Conservation (phyloP, 2,888 invertebrate species). For the Drosophila kuntzei region DNA sequence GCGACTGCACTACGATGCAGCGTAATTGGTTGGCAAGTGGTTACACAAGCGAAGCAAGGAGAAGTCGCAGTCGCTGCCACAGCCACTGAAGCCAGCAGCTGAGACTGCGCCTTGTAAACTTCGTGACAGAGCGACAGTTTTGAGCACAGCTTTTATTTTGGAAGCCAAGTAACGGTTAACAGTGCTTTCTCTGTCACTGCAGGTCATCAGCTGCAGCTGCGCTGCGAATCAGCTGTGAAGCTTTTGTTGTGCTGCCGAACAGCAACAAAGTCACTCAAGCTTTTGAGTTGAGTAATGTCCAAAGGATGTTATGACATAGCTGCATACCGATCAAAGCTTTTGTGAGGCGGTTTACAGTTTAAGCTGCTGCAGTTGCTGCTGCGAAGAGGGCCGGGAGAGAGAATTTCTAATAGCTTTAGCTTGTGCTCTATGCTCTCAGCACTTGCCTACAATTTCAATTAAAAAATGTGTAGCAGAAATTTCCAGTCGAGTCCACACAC, state of each 20-base stretch:
- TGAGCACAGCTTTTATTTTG: slow-evolving; percentile 28
- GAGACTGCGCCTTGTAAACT: slow-evolving; percentile 41
- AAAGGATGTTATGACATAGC: slow-evolving; percentile 18
- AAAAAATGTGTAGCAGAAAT: slow-evolving; percentile 71
- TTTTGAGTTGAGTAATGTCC: slow-evolving; percentile 10
- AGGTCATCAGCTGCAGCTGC: slow-evolving; percentile 28
- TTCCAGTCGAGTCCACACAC: slow-evolving; percentile 69
- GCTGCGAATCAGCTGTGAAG: slow-evolving; percentile 38
- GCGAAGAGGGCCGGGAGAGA: neutral
- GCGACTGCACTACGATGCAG: too few relatives aligned
- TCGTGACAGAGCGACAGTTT: slow-evolving; percentile 50
- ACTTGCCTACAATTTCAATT: slow-evolving; percentile 65
- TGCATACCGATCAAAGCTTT: slow-evolving; percentile 11
- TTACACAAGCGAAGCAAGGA: slow-evolving; percentile 70
- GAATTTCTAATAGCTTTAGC: slow-evolving; percentile 6
- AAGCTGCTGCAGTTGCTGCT: neutral
- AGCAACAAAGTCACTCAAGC: slow-evolving; percentile 11
- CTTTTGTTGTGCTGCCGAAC: neutral
- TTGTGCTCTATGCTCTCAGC: slow-evolving; percentile 32
- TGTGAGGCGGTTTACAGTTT: slow-evolving; percentile 8
- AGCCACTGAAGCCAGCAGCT: slow-evolving; percentile 24
- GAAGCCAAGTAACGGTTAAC: slow-evolving; percentile 49
- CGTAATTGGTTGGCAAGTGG: slow-evolving; percentile 70
- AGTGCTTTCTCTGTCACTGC: slow-evolving; percentile 54
- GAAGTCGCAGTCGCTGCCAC: slow-evolving; percentile 11